Evolutionary conservation across 1,140 invertebrate species (phyloP).

Genomic region (Pseudomyrmex pallidus): DNA sequence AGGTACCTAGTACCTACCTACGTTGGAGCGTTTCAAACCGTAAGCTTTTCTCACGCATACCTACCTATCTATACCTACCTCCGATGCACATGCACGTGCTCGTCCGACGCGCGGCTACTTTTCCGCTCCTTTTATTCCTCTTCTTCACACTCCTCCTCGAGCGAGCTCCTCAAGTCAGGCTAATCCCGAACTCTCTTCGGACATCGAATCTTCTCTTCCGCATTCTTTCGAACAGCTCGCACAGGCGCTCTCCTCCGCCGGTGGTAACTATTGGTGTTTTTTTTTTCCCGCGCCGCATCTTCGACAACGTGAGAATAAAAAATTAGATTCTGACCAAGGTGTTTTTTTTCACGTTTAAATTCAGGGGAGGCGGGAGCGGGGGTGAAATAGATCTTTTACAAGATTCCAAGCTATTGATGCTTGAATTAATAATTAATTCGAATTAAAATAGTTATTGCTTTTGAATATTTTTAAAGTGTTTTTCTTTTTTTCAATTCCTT

Average conservation of each 20-base stretch:
- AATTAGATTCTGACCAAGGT: too few species aligned
- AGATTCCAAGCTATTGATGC: too few species aligned
- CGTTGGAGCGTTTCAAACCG: conserved; percentile 22
- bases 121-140: conserved; percentile 24
- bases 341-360: too few species aligned
- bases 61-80: conserved; percentile 32
- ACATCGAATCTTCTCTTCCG: conserved; percentile 62
- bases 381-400: too few species aligned
- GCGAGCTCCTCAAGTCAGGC: conserved; percentile 26
- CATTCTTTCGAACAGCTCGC: conserved; percentile 60
- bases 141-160: conserved; percentile 19
- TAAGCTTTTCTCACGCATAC: conserved; percentile 63
- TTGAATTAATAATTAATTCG: too few species aligned
- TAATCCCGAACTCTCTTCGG: conserved; percentile 48
- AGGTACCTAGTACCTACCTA: background rate
- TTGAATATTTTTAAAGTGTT: too few species aligned
- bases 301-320: too few species aligned
- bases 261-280: background rate
- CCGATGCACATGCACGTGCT: conserved; percentile 57
- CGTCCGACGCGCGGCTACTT: conserved; percentile 9
- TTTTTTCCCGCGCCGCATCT: background rate
- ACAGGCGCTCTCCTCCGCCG: conserved; percentile 22
- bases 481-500: too few species aligned
- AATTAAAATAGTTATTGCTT: too few species aligned
- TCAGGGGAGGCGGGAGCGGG: too few species aligned